Conservation (phyloP, 2,113 vertebrate genomes). For the Ophiodon elongatus region DNA sequence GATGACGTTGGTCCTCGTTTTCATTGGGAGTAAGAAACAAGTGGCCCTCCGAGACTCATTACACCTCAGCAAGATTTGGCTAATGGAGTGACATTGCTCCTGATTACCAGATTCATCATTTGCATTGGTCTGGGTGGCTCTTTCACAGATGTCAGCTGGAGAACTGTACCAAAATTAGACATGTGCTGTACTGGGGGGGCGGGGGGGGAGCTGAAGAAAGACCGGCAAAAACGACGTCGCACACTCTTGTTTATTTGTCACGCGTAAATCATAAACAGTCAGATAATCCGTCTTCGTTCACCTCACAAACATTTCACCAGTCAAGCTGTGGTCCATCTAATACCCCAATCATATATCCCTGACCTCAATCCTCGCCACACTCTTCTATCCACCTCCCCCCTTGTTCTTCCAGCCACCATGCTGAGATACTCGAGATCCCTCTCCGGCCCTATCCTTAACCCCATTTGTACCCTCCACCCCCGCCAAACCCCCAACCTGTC, state of each 20-base stretch:
- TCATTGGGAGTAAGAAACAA: constrained; percentile 71
- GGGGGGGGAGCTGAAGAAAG: neutral
- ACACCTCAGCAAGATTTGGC: constrained; percentile 58
- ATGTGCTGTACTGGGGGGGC: too few relatives aligned
- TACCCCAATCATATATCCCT: constrained; percentile 67
- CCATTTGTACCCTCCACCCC: constrained; percentile 62
- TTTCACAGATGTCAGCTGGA: constrained; percentile 55
- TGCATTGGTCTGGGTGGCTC: constrained; percentile 49
- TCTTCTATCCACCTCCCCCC: constrained; percentile 10
- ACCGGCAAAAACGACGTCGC: neutral
- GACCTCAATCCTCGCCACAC: constrained; percentile 72
- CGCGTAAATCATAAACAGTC: constrained; percentile 40
- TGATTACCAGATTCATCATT: constrained; percentile 72
- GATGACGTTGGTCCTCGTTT: constrained; percentile 66
- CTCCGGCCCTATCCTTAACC: constrained; percentile 68
- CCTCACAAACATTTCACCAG: constrained; percentile 60
- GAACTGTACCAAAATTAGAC: constrained; percentile 31
- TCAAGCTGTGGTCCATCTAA: constrained; percentile 67
- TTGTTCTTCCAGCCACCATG: constrained; percentile 44
- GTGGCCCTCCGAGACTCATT: constrained; percentile 76
- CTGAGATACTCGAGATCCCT: constrained; percentile 46
- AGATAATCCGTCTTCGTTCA: constrained; percentile 67
- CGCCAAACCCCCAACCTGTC: constrained; percentile 76
- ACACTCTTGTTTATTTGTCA: constrained; percentile 26
- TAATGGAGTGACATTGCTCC: constrained; percentile 58